phyloP scores from a whole-genome alignment of 2,888 invertebrate genomes.

The Clivina fossor region DNA sequence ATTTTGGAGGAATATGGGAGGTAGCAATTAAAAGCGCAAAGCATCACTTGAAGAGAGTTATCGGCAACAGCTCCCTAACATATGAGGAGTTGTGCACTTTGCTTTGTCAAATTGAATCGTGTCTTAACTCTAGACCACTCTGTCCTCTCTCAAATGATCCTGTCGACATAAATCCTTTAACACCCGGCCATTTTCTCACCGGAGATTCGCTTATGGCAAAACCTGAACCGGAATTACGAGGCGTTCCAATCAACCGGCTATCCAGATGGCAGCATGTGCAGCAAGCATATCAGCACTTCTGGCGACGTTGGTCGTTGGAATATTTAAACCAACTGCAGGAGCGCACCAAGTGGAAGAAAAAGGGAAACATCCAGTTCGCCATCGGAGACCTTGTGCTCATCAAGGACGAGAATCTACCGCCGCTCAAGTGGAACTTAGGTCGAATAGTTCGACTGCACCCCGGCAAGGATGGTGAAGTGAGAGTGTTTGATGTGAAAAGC shows the following conservation, averaged over 20 bases:
- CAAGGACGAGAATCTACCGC: neutral
- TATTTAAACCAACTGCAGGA: neutral
- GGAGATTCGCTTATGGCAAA: conserved; percentile 37
- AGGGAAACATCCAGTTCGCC: too few species aligned
- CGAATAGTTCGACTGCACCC: neutral
- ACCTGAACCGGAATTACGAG: conserved; percentile 33
- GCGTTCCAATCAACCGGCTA: conserved; percentile 25
- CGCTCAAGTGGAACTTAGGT: conserved; percentile 1
- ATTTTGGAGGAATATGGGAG: conserved; percentile 45
- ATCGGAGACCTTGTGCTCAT: neutral
- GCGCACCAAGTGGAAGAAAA: too few species aligned
- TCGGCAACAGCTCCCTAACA: conserved; percentile 37
- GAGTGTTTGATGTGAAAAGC: neutral
- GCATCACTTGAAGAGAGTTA: too few species aligned
- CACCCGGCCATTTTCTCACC: conserved; percentile 40
- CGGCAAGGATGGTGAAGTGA: conserved; percentile 1
- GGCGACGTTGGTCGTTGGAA: neutral
- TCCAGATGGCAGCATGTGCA: conserved; percentile 38
- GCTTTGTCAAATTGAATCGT: too few species aligned
- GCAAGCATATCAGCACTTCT: conserved; percentile 35
- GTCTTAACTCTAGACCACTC: conserved; percentile 43
- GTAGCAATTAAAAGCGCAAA: conserved; percentile 43
- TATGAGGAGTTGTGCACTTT: conserved; percentile 44
- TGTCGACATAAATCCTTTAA: conserved; percentile 26
- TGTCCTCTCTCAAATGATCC: conserved; percentile 40